Percentiles rank a stretch among this genome's conserved stretches.
phyloP scores from a whole-genome alignment of 64 coral and sea anemone genomes.

The Pachyseris speciosa region DNA sequence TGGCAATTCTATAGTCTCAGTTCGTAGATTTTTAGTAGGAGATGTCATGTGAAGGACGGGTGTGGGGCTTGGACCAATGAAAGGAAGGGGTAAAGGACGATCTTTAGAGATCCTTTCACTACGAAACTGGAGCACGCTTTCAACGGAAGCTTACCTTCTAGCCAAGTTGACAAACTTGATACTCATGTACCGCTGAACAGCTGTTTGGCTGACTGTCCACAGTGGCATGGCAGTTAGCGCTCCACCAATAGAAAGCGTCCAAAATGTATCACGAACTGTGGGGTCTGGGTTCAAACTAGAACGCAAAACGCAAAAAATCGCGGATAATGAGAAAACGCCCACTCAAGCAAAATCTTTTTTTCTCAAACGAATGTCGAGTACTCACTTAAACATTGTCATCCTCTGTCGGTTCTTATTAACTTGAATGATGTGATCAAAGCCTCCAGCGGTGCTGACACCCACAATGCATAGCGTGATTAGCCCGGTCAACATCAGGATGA shows the following conservation, averaged over 20 bases:
- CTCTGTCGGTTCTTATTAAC: constrained; percentile 53
- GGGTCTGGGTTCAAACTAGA: constrained; percentile 82
- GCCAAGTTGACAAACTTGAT: constrained; percentile 44
- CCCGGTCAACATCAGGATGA: constrained; percentile 67
- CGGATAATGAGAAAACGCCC: background rate
- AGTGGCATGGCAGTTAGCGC: constrained; percentile 77
- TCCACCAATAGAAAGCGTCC: constrained; percentile 84
- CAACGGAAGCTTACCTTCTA: background rate
- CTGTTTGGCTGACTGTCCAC: constrained; percentile 89
- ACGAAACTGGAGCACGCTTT: background rate
- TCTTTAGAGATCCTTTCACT: background rate
- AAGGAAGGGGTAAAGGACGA: background rate
- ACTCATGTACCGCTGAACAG: constrained; percentile 79
- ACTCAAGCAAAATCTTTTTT: background rate
- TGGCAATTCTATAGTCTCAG: too few relatives aligned
- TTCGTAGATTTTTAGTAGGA: too few relatives aligned
- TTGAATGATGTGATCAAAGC: constrained; percentile 60
- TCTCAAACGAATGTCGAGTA: background rate
- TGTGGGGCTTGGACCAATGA: too few relatives aligned
- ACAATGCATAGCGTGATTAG: constrained; percentile 58
- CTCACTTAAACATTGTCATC: constrained; percentile 70
- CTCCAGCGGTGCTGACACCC: constrained; percentile 47
- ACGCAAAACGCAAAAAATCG: background rate
- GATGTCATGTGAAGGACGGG: too few relatives aligned
- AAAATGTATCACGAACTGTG: constrained; percentile 84